Conservation (phyloP, 2,888 invertebrate genomes). For the Rotaria macrura region DNA sequence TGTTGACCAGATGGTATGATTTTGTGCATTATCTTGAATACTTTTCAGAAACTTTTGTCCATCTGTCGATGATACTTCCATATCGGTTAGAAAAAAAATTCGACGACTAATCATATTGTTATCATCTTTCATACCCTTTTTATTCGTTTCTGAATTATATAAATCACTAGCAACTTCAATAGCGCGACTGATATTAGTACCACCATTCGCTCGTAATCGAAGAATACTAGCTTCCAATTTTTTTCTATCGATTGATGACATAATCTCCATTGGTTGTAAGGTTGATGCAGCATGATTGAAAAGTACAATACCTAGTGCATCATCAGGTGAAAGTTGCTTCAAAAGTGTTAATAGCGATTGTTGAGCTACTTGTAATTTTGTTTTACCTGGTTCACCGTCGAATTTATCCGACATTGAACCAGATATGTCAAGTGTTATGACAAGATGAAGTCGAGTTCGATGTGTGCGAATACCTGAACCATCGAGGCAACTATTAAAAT, state of each 20-base stretch:
- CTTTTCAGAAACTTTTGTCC: not conserved
- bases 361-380: slow-evolving; percentile 6
- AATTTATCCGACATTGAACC: not conserved
- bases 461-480: not conserved
- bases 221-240: not conserved
- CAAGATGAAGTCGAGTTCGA: not conserved
- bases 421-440: slow-evolving; percentile 10
- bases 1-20: not conserved
- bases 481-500: slow-evolving; percentile 6
- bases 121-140: not conserved
- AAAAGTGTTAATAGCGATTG: slow-evolving; percentile 7
- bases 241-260: not conserved
- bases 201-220: not conserved
- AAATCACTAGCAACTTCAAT: not conserved
- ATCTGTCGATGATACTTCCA: not conserved
- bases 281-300: not conserved
- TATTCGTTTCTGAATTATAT: not conserved
- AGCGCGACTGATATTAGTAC: not conserved
- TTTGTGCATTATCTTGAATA: not conserved
- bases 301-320: slow-evolving; percentile 10
- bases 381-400: not conserved
- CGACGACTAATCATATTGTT: not conserved
- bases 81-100: slow-evolving; percentile 6
- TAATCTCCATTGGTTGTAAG: not conserved
- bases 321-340: not conserved